Evolutionary conservation across 2,888 invertebrate species (phyloP).

Genomic region (Chrysolina americana): DNA sequence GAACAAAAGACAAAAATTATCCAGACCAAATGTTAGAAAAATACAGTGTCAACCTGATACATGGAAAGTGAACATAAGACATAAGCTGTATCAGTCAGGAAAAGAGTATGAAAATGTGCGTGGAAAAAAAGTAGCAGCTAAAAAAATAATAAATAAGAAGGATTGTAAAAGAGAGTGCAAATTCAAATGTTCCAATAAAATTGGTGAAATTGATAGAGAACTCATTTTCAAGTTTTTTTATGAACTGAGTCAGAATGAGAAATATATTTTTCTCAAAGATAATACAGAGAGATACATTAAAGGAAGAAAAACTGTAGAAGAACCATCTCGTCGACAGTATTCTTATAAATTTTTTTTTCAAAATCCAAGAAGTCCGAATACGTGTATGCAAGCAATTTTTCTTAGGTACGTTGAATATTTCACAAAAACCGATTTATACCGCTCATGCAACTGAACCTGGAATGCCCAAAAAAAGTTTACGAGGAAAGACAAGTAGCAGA

Average conservation of each 20-base stretch:
- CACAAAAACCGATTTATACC: constrained; percentile 6
- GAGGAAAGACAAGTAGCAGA: constrained; percentile 37
- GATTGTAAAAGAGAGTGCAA: constrained; percentile 19
- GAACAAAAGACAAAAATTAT: constrained; percentile 14
- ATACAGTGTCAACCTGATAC: constrained; percentile 24
- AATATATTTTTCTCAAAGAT: constrained; percentile 29
- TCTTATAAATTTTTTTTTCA: constrained; percentile 32
- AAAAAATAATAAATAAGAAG: constrained; percentile 21
- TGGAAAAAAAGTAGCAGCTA: constrained; percentile 11
- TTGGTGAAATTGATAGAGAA: constrained; percentile 32
- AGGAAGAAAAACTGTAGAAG: constrained; percentile 29
- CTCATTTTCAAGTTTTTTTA: constrained; percentile 34
- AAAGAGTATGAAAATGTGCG: constrained; percentile 29
- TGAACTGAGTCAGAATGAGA: constrained; percentile 38
- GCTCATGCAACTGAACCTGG: constrained; percentile 11
- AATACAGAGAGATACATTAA: constrained; percentile 33
- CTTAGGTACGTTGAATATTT: neutral
- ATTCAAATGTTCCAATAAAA: constrained; percentile 27
- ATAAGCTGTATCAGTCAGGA: constrained; percentile 29
- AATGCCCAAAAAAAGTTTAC: constrained; percentile 29
- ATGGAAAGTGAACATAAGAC: constrained; percentile 25
- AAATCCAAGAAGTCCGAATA: constrained; percentile 20
- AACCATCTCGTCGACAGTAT: constrained; percentile 1
- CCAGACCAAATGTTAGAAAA: constrained; percentile 21
- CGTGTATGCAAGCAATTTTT: neutral